phyloP scores from a whole-genome alignment of 2,797 vertebrate species.

The Cossypha polioptera region DNA sequence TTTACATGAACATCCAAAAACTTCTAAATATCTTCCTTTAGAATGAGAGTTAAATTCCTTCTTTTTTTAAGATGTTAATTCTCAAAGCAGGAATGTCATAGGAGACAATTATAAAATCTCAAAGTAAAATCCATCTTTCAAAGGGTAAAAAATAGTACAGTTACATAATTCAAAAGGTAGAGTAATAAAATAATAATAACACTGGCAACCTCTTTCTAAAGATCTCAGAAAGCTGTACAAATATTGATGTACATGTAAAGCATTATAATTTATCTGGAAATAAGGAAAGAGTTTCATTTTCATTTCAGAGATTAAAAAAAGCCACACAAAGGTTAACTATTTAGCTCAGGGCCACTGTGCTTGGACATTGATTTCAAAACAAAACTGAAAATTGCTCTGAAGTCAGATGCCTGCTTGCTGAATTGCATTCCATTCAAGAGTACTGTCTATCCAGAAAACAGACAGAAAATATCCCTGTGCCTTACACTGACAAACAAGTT shows the following conservation, averaged over 20 bases:
- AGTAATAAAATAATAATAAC: slow-evolving; percentile 19
- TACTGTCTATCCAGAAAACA: not conserved
- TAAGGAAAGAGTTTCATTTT: not conserved
- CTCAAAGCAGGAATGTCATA: not conserved
- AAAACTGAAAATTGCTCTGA: not conserved
- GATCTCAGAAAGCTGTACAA: not conserved
- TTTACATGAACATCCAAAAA: not conserved
- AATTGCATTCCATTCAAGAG: not conserved
- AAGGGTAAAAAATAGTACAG: slow-evolving; percentile 11
- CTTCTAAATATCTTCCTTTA: not conserved
- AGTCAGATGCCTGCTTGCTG: not conserved
- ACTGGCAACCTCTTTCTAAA: not conserved
- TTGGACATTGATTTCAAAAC: not conserved
- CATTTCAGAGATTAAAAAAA: not conserved
- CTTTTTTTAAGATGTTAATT: not conserved
- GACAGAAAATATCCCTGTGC: not conserved
- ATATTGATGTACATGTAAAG: not conserved
- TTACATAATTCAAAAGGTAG: slow-evolving; percentile 19
- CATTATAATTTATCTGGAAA: not conserved
- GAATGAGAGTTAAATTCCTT: not conserved
- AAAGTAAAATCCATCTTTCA: slow-evolving; percentile 21
- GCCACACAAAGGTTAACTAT: not conserved
- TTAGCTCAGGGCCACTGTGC: not conserved
- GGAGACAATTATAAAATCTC: not conserved
- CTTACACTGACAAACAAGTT: not conserved